Evolutionary conservation across 2,113 vertebrate species (phyloP).

Genomic region (Lophotis ruficrista): DNA sequence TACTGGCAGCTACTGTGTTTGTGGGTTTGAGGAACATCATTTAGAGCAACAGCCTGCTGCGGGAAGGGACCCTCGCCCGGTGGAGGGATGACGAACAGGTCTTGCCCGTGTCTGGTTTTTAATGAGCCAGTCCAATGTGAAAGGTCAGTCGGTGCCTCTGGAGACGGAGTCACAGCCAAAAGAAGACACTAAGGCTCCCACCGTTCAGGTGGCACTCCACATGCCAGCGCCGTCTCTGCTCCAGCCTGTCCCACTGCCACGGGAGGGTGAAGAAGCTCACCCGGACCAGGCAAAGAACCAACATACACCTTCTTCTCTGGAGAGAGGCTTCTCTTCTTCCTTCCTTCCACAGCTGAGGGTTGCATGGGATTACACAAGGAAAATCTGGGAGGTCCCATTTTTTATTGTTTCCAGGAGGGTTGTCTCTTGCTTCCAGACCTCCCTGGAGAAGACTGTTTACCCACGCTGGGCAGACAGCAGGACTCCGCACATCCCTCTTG

Average conservation of each 20-base stretch:
- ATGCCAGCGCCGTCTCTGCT: rapidly evolving
- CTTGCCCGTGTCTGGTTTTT: neutral
- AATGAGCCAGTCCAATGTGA: neutral
- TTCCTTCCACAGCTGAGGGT: neutral
- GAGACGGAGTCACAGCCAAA: neutral
- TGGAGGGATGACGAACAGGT: neutral
- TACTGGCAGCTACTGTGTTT: neutral
- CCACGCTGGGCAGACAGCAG: rapidly evolving
- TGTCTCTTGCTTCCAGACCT: neutral
- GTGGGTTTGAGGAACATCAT: neutral
- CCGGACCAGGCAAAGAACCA: neutral
- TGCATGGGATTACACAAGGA: too few species aligned
- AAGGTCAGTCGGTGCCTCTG: neutral
- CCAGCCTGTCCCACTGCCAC: neutral
- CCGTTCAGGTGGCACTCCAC: neutral
- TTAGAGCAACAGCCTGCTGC: neutral
- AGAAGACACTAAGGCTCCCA: neutral
- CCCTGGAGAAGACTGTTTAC: too few species aligned
- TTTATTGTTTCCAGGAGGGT: neutral
- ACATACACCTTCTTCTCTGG: rapidly evolving
- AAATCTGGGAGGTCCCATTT: rapidly evolving
- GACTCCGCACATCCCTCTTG: rapidly evolving
- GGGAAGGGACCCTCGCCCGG: rapidly evolving
- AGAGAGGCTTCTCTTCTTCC: neutral
- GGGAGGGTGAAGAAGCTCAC: neutral